Evolutionary conservation across 1,140 invertebrate genomes (phyloP), one percentile per base, ranked within the genome.

Genomic region (Trichonephila inaurata): DNA sequence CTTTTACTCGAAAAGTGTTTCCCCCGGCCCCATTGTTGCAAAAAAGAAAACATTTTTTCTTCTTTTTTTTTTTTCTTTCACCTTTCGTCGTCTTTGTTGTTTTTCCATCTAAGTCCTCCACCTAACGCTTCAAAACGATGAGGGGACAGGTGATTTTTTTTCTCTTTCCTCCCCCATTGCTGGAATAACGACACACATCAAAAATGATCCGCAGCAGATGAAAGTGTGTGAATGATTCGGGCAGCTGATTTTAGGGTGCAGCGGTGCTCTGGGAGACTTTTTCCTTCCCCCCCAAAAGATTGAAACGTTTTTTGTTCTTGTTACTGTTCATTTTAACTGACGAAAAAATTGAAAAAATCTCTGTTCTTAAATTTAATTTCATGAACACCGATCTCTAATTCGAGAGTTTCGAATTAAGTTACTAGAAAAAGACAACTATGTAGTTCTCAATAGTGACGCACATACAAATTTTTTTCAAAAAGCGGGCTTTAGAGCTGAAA

Each of bases 181-280:
- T 40, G 24, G 72, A 77, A 77, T 77, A 77, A 77, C 72, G 72
- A 77, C 33, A 77, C 69, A 77, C 72, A 77, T 77, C 72, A 77
- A 77, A 77, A 77, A 77, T 77, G 72, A 77, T 77, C 72, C 72
- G 72, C 28, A 77, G 72, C 72, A 77, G 72, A 77, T 77, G 72
- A 77, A 77, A 77, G 28, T 77, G 72, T 77, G 33, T 77, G 72
- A 77, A 77, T 77, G 72, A 77, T 12, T 77, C 28, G 72, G 72
- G 33, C 72, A 77, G 72, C 72, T 77, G 72, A 77, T 5, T 21
- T 6, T 51, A 19, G 16, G 1, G 62, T 64, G 62, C 16, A 40
- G 4, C 28, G 0, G 6, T 8, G 28, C 3, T 14, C n/a, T 12
- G 66, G 2, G 66, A 21, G 33, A 40, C 1, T 40, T 40, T 40